Conservation (phyloP, 2,113 vertebrate genomes). For the Neotoma lepida region DNA sequence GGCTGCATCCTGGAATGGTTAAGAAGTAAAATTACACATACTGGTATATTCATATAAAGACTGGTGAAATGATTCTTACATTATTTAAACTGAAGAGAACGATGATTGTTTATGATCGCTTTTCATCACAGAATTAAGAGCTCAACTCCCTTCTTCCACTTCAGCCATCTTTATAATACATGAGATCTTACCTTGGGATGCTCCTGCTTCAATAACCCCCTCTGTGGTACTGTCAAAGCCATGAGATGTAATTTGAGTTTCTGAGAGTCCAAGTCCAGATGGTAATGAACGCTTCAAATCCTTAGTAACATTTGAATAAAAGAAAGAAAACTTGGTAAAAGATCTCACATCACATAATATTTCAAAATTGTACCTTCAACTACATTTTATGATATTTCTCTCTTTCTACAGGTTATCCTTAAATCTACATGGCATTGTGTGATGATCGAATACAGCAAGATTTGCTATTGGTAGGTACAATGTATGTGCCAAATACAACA, state of each 20-base stretch:
- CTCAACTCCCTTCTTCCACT: neutral
- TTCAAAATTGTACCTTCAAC: slow-evolving; percentile 66
- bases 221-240: slow-evolving; percentile 90
- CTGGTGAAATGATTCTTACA: neutral
- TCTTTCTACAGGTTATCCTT: slow-evolving; percentile 37
- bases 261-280: slow-evolving; percentile 89
- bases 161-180: neutral
- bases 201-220: slow-evolving; percentile 90
- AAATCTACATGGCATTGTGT: slow-evolving; percentile 47
- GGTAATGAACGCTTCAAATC: slow-evolving; percentile 88
- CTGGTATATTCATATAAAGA: neutral
- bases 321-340: slow-evolving; percentile 76
- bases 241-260: slow-evolving; percentile 89
- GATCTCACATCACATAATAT: slow-evolving; percentile 60
- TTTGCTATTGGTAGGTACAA: neutral
- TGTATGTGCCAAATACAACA: neutral
- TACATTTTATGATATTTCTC: slow-evolving; percentile 57
- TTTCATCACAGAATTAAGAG: slow-evolving; percentile 17
- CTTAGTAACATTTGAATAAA: slow-evolving; percentile 84
- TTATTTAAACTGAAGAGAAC: slow-evolving; percentile 27
- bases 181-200: slow-evolving; percentile 88
- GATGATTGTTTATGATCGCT: slow-evolving; percentile 2
- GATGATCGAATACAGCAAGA: slow-evolving; percentile 44
- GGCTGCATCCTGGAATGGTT: neutral
- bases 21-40: slow-evolving; percentile 2